phyloP scores from a whole-genome alignment of 2,797 vertebrate genomes.

The Tokudaia tokunoshimensis region DNA sequence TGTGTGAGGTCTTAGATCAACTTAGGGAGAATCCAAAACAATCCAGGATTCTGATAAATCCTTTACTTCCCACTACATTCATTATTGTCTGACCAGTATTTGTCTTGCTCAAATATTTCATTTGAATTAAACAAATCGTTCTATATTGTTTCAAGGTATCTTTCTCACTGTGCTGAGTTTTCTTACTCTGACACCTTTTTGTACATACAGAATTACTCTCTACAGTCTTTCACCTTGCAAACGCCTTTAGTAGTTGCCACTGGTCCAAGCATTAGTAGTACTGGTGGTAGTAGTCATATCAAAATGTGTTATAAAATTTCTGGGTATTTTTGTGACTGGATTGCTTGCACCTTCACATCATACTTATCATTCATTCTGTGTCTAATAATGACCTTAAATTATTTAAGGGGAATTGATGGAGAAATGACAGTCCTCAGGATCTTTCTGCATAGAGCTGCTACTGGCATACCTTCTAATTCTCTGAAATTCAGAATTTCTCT shows the following conservation, averaged over 20 bases:
- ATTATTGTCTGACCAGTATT: neutral
- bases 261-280: neutral
- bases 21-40: neutral
- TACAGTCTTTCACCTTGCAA: neutral
- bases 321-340: too few relatives aligned
- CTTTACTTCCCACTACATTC: fast-evolving
- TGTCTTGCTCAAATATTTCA: neutral
- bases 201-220: neutral
- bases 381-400: neutral
- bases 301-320: neutral
- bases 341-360: fast-evolving
- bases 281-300: neutral
- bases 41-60: neutral
- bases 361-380: fast-evolving
- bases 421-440: neutral
- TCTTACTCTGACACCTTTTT: neutral
- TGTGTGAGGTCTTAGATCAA: neutral
- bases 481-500: neutral
- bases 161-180: neutral
- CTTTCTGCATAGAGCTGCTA: neutral
- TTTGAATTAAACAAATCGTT: neutral
- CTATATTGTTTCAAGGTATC: neutral
- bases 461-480: neutral
- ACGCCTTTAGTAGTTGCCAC: neutral
- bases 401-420: neutral